Conservation (phyloP, 2,888 invertebrate species). For the Drosophila hamatofila region DNA sequence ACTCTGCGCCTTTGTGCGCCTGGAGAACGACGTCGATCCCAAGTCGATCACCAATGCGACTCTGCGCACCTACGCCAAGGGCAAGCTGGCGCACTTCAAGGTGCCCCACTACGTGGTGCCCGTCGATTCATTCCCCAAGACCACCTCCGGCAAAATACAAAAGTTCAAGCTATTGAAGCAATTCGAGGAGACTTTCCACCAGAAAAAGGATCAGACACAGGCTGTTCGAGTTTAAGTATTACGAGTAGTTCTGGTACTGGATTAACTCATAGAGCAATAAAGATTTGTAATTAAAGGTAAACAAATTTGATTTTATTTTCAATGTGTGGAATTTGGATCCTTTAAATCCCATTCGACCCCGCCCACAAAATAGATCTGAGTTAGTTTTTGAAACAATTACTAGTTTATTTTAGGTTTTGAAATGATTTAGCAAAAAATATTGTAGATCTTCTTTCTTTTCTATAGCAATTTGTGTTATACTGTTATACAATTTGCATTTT, state of each 20-base stretch:
- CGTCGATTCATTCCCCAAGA: constrained; percentile 90
- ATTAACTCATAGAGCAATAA: neutral
- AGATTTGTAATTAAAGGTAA: constrained; percentile 1
- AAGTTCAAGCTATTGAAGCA: constrained; percentile 87
- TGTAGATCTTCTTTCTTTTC: constrained; percentile 25
- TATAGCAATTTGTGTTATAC: constrained; percentile 41
- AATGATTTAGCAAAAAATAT: constrained; percentile 75
- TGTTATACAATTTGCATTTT: constrained; percentile 19
- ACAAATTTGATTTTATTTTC: neutral
- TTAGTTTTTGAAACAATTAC: constrained; percentile 73
- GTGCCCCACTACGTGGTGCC: constrained; percentile 90
- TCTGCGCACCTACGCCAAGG: constrained; percentile 88
- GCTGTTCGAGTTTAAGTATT: constrained; percentile 40
- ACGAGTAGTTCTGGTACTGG: constrained; percentile 3
- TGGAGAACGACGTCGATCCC: constrained; percentile 85
- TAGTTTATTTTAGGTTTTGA: constrained; percentile 67
- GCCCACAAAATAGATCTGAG: neutral
- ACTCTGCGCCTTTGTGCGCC: constrained; percentile 88
- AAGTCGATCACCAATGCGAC: constrained; percentile 86
- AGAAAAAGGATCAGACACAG: constrained; percentile 7
- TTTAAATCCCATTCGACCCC: neutral
- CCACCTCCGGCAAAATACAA: constrained; percentile 92
- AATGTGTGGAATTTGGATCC: neutral
- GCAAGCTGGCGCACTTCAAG: constrained; percentile 91
- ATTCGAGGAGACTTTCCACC: constrained; percentile 52